Evolutionary conservation across 92 coral and sea anemone genomes (phyloP), one percentile per base, ranked within the genome.

Genomic region (Zoanthus sociatus): DNA sequence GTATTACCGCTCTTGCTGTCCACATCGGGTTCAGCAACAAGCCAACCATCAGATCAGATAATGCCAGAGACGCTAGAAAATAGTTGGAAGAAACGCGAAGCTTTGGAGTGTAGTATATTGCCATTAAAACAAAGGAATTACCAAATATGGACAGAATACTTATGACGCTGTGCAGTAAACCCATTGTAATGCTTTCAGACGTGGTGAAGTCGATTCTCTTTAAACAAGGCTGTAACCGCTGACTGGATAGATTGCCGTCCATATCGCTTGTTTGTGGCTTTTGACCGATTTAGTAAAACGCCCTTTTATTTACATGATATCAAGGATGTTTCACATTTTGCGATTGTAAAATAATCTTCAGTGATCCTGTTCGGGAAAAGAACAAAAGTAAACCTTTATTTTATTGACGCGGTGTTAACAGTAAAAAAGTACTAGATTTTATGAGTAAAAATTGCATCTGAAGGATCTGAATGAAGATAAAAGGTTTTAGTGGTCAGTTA

Each of bases 71-170:
- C 11, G 84, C 74, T 1, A 79, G 84, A 46, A 79, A 79, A 67
- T 79, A 63, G 26, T 46, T 79, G 14, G 84, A 79, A 69, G 64
- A 26, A 7, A 48, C 17, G 13, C 69, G 84, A 17, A 79, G 73
- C 17, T 37, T 63, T 55, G 84, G 84, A 14, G 84, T 79, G 47
- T 16, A 64, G 64, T 79, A 79, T 64, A 64, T 64, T 9, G 84
- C 73, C 45, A 26, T 45, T 48, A 81, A 37, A 9, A 81, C 73
- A 14, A 81, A 74, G 11, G 61, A 64, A 12, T 81, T 81, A 11
- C 85, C 85, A 81, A 81, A 66, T 81, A 81, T 81, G 75, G 85
- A 81, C 73, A 81, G 54, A 31, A 44, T 50, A 20, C 75, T 61
- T 3, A 64, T 66, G 74, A 81, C 12, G 45, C 75, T 63, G 56